These are phyloP conservation scores for Heliocidaris tuberculata DNA, from an alignment of 35 echinoderm and acorn worm genomes.

Conservation along the genomic window DNA sequence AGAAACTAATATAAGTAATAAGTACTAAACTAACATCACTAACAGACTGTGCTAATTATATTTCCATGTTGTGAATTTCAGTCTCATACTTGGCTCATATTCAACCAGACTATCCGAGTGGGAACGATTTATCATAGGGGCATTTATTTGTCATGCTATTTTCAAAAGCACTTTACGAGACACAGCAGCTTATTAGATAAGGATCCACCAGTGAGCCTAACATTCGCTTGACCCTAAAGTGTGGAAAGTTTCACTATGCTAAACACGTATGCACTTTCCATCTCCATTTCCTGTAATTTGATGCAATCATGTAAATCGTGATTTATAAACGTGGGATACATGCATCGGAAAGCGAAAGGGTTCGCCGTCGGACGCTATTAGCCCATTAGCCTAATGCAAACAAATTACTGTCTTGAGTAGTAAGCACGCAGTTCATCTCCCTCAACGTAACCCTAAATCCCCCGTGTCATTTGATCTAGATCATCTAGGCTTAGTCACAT, in stretches of 20 bases:
- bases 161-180: no score
- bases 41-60: no score
- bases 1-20: no score
- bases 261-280: background rate
- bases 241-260: background rate
- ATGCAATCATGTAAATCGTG: background rate
- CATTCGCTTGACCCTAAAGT: background rate
- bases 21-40: no score
- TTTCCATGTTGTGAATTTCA: no score
- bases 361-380: background rate
- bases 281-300: background rate
- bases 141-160: no score
- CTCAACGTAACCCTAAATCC: background rate
- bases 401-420: background rate
- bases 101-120: no score
- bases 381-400: constrained; percentile 26
- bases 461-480: constrained; percentile 32
- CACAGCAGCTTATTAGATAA: background rate
- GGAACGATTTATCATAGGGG: no score
- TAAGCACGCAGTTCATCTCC: background rate
- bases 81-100: no score
- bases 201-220: background rate
- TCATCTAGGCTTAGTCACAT: background rate
- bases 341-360: background rate
- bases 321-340: background rate